Evolutionary conservation across 2,888 invertebrate genomes (phyloP).

Genomic region (Zygaena filipendulae): DNA sequence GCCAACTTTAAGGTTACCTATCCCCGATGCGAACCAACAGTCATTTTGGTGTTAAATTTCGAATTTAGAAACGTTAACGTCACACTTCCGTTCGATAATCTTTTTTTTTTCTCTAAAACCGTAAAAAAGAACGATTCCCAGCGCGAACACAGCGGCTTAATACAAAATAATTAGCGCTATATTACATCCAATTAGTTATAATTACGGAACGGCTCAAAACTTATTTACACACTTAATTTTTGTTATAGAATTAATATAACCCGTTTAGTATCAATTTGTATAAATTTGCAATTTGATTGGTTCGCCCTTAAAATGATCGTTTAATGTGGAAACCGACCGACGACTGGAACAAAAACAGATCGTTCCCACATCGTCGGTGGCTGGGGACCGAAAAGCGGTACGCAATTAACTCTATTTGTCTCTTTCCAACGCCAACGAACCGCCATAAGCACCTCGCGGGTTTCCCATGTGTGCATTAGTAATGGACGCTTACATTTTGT

Average conservation of each 20-base stretch:
- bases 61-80: slow-evolving; percentile 13
- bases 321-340: slow-evolving; percentile 60
- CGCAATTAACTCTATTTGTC: slow-evolving; percentile 28
- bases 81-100: no score
- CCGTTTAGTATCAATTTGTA: slow-evolving; percentile 69
- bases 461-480: slow-evolving; percentile 40
- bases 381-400: slow-evolving; percentile 14
- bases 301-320: slow-evolving; percentile 65
- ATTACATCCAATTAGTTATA: slow-evolving; percentile 66
- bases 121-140: no score
- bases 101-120: no score
- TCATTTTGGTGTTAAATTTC: slow-evolving; percentile 15
- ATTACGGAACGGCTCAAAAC: slow-evolving; percentile 61
- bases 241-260: slow-evolving; percentile 69
- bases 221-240: slow-evolving; percentile 70
- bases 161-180: slow-evolving; percentile 61
- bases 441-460: slow-evolving; percentile 21
- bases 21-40: slow-evolving; percentile 14
- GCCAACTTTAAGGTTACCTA: no score
- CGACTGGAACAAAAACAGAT: slow-evolving; percentile 64
- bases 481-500: slow-evolving; percentile 65
- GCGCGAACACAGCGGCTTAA: slow-evolving; percentile 51
- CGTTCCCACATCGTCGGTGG: slow-evolving; percentile 33
- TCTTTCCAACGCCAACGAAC: slow-evolving; percentile 23
- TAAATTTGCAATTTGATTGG: slow-evolving; percentile 67